Evolutionary conservation across 1,140 invertebrate species (phyloP).

Genomic region (Sminthurides bifidus): DNA sequence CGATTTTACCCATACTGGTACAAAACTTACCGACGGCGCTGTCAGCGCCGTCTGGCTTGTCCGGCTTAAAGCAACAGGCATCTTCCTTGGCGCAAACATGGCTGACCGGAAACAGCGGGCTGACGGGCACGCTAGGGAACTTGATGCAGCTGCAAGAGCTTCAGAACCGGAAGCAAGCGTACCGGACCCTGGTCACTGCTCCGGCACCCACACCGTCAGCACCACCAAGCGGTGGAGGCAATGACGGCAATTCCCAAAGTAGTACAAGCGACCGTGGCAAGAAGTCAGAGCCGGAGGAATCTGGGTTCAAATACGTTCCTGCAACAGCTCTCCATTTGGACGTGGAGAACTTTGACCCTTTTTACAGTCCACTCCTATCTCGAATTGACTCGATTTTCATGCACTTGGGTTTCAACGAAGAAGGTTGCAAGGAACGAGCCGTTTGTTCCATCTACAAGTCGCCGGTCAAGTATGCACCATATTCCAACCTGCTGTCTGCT

Average conservation of each 20-base stretch:
- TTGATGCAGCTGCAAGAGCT: background rate
- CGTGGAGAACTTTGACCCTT: constrained; percentile 71
- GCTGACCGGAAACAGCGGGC: background rate
- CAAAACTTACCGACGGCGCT: background rate
- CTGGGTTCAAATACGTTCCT: constrained; percentile 63
- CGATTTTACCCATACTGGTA: no score
- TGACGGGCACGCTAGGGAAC: background rate
- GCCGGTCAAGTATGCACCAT: constrained; percentile 70
- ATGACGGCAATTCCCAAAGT: background rate
- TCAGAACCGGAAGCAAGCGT: background rate
- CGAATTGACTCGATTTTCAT: constrained; percentile 68
- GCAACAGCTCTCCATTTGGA: constrained; percentile 53
- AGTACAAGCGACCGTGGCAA: background rate
- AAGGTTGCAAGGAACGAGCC: constrained; percentile 61
- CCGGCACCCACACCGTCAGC: background rate
- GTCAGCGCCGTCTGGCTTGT: background rate
- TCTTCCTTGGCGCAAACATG: background rate
- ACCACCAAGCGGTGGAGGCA: background rate
- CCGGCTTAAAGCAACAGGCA: background rate
- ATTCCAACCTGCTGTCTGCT: constrained; percentile 73
- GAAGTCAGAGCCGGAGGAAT: constrained; percentile 6
- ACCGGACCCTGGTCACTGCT: background rate
- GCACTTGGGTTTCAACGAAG: constrained; percentile 55
- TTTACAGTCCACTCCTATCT: constrained; percentile 69
- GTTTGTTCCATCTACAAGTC: constrained; percentile 75